Conservation (phyloP, 2,113 vertebrate species). For the Mus musculus region DNA sequence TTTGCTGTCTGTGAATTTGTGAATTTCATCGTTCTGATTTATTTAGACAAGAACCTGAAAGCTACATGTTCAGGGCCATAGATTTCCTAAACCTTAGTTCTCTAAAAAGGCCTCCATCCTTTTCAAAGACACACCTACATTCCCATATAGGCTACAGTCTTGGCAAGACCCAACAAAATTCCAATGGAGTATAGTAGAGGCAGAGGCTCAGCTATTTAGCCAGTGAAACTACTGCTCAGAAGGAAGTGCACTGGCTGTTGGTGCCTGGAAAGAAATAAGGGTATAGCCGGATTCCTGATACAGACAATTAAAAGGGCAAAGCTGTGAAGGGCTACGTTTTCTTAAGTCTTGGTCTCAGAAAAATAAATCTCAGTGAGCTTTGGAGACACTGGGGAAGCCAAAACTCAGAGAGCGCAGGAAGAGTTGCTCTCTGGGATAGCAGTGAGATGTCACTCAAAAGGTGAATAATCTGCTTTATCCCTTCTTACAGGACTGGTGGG, state of each 20-base stretch:
- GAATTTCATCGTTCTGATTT: background rate
- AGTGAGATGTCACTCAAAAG: constrained; percentile 60
- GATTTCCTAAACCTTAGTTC: background rate
- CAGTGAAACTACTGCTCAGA: background rate
- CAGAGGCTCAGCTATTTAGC: background rate
- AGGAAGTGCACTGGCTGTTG: background rate
- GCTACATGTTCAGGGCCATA: background rate
- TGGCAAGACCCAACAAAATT: background rate
- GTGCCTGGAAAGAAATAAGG: background rate
- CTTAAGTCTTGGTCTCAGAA: background rate
- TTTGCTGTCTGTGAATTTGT: background rate
- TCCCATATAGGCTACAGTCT: background rate
- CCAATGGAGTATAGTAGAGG: background rate
- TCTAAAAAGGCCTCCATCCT: background rate
- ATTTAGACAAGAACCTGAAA: background rate
- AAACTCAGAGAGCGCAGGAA: background rate
- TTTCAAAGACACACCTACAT: background rate
- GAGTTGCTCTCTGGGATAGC: constrained; percentile 25
- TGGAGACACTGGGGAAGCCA: constrained; percentile 22
- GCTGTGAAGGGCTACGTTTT: background rate
- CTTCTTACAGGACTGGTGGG: constrained; percentile 26
- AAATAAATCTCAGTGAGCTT: constrained; percentile 50
- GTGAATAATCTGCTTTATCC: constrained; percentile 49
- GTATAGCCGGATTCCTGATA: background rate
- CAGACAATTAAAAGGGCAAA: background rate